phyloP scores from a whole-genome alignment of 2,888 invertebrate species.

The Drosophila ezoana region DNA sequence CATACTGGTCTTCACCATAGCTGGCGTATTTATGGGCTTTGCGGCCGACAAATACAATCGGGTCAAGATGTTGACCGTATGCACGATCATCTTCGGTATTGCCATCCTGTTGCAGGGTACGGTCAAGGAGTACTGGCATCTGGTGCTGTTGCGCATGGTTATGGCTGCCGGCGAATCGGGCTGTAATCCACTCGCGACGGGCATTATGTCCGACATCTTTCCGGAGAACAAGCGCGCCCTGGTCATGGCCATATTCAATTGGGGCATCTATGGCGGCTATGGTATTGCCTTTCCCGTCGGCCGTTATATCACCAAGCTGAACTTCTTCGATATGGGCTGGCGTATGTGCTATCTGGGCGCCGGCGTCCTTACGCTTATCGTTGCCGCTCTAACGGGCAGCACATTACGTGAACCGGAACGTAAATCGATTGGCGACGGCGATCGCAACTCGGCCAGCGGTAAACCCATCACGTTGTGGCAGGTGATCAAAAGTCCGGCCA shows the following conservation, averaged over 20 bases:
- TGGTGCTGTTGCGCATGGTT: conserved; percentile 93
- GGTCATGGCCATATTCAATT: conserved; percentile 96
- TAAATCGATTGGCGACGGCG: conserved; percentile 89
- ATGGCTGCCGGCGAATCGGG: conserved; percentile 95
- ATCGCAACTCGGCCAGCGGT: conserved; percentile 85
- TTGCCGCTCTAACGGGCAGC: conserved; percentile 90
- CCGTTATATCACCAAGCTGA: conserved; percentile 91
- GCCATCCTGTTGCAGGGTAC: conserved; percentile 94
- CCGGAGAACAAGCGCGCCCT: conserved; percentile 92
- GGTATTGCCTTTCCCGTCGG: conserved; percentile 97
- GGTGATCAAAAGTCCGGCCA: conserved; percentile 91
- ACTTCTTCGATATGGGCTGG: conserved; percentile 93
- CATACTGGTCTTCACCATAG: conserved; percentile 95
- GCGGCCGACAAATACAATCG: conserved; percentile 92
- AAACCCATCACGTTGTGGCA: conserved; percentile 89
- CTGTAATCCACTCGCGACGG: conserved; percentile 94
- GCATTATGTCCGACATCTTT: conserved; percentile 92
- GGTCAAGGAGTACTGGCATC: conserved; percentile 95
- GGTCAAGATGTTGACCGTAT: conserved; percentile 90
- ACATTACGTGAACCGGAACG: conserved; percentile 92
- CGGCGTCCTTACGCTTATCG: conserved; percentile 90
- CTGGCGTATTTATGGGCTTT: conserved; percentile 93
- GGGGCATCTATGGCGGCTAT: conserved; percentile 98
- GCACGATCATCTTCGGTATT: conserved; percentile 92
- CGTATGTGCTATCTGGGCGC: conserved; percentile 92